Percentiles rank a stretch among this genome's conserved stretches.
Evolutionary conservation across 2,888 invertebrate species (phyloP).

Genomic region (Nasonia oneida): DNA sequence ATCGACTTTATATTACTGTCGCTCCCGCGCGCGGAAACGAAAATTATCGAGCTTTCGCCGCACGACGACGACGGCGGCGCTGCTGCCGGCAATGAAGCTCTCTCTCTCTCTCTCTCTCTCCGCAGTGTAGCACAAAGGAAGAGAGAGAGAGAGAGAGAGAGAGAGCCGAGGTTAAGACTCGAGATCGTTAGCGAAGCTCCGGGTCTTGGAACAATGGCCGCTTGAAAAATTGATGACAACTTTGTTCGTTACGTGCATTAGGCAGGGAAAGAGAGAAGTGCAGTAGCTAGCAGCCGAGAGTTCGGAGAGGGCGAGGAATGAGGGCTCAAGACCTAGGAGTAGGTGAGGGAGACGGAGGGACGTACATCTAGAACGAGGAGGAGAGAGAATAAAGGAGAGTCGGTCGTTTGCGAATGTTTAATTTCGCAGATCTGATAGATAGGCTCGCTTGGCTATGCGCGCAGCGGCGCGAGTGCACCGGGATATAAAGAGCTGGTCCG

Average conservation of each 20-base stretch:
- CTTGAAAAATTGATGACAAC: conserved; percentile 60
- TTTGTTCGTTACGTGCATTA: conserved; percentile 55
- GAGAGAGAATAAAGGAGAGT: conserved; percentile 1
- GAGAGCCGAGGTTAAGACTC: conserved; percentile 34
- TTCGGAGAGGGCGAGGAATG: background rate
- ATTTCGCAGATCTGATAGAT: conserved; percentile 61
- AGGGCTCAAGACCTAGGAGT: background rate
- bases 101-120: background rate
- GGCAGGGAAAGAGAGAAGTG: conserved; percentile 33
- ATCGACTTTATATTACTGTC: background rate
- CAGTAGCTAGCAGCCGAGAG: conserved; percentile 6
- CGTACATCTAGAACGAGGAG: background rate
- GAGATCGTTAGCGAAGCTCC: conserved; percentile 44
- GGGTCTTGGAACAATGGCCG: conserved; percentile 50
- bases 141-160: background rate
- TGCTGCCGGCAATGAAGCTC: conserved; percentile 9
- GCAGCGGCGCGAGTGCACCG: conserved; percentile 39
- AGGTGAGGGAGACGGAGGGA: background rate
- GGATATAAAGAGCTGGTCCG: conserved; percentile 37
- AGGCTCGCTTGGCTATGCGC: conserved; percentile 52
- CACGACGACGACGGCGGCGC: background rate
- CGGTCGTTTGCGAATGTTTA: conserved; percentile 62
- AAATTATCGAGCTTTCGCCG: conserved; percentile 40
- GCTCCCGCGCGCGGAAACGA: background rate
- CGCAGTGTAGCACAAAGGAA: conserved; percentile 16